A percentile compares a stretch with the other conserved stretches of the same genome.
phyloP scores from a whole-genome alignment of 2,888 invertebrate genomes.

The Coenonympha arcania region DNA sequence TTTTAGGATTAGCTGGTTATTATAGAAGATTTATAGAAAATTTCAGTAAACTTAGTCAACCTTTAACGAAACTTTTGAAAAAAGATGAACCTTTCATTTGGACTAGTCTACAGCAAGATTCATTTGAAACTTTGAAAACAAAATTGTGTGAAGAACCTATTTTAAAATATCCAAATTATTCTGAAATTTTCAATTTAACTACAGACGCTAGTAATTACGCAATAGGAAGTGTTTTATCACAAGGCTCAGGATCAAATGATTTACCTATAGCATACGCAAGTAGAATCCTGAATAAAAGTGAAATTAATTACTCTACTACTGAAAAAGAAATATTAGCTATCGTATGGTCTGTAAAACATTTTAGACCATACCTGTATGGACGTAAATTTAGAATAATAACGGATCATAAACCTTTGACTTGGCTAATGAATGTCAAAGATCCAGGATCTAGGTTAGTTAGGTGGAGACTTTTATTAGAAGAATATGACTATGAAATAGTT shows the following conservation, averaged over 20 bases:
- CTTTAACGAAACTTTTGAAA: not conserved
- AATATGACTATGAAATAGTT: not conserved
- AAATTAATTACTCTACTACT: not conserved
- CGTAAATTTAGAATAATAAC: constrained; percentile 19
- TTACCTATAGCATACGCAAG: not conserved
- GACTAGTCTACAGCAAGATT: not conserved
- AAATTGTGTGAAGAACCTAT: not conserved
- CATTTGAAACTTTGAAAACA: not conserved
- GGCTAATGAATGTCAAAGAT: constrained; percentile 21
- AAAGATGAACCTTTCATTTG: not conserved
- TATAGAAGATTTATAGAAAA: not conserved
- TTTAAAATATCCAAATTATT: not conserved
- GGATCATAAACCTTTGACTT: constrained; percentile 25
- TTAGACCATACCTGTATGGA: constrained; percentile 24
- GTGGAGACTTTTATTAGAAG: not conserved
- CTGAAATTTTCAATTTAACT: not conserved
- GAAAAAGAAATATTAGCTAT: constrained; percentile 11
- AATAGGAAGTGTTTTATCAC: not conserved
- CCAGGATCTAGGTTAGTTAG: not conserved
- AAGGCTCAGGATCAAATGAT: not conserved
- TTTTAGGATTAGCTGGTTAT: not conserved
- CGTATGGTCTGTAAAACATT: constrained; percentile 24
- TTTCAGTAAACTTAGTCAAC: not conserved
- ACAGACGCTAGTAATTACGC: not conserved
- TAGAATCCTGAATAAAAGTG: not conserved